Percentiles rank a stretch among this genome's conserved stretches.
phyloP scores from a whole-genome alignment of 2,888 invertebrate genomes.

The Ecliptopera silaceata region DNA sequence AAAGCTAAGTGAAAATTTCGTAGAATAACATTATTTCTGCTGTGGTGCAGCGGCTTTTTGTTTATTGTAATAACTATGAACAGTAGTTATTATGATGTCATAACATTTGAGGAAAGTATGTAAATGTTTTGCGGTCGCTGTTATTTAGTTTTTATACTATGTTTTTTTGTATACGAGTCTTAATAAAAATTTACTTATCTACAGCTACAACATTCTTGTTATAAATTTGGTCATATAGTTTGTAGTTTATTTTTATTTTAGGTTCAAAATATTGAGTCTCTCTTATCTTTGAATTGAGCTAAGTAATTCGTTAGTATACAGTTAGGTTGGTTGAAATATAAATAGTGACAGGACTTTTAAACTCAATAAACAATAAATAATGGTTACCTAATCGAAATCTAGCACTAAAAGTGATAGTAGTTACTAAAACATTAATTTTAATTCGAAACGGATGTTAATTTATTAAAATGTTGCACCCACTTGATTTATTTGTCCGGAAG shows the following conservation, averaged over 20 bases:
- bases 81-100: slow-evolving; percentile 16
- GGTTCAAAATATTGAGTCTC: too few species aligned
- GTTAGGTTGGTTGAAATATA: too few species aligned
- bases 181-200: background rate
- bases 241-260: too few species aligned
- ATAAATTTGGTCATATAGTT: too few species aligned
- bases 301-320: too few species aligned
- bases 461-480: slow-evolving; percentile 31
- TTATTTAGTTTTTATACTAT: background rate
- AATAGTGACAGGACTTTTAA: background rate
- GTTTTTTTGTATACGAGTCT: background rate
- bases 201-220: too few species aligned
- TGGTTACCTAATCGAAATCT: slow-evolving; percentile 22
- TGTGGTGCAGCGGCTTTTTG: slow-evolving; percentile 4
- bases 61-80: slow-evolving; percentile 18
- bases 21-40: background rate
- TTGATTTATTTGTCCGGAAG: slow-evolving; percentile 41
- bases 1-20: background rate
- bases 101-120: slow-evolving; percentile 12
- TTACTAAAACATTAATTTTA: slow-evolving; percentile 25
- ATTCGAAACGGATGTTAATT: slow-evolving; percentile 33
- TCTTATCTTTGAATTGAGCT: too few species aligned
- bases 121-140: slow-evolving; percentile 10
- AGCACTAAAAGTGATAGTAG: slow-evolving; percentile 26
- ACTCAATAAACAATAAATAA: background rate